A percentile compares a stretch with the other conserved stretches of the same genome.
phyloP scores from a whole-genome alignment of 2,113 vertebrate species.

The Ammodytes dubius region DNA sequence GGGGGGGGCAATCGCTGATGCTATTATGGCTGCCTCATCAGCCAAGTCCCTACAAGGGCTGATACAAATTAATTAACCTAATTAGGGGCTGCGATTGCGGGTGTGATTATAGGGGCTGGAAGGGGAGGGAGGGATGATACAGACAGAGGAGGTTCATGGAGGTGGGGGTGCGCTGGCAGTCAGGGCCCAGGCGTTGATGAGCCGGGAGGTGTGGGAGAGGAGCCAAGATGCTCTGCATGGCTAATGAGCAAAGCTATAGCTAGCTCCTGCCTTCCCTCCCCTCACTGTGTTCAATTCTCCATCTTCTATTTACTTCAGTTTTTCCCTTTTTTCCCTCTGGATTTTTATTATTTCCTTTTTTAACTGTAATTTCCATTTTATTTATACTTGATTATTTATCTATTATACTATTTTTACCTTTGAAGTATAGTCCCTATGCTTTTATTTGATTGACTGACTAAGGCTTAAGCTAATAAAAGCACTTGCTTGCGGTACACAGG shows the following conservation, averaged over 20 bases:
- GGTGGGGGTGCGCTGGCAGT: slow-evolving; percentile 93
- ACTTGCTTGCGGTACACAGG: slow-evolving; percentile 46
- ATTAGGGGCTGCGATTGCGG: slow-evolving; percentile 99
- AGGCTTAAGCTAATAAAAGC: background rate
- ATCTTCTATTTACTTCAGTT: slow-evolving; percentile 37
- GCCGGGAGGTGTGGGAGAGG: slow-evolving; percentile 95
- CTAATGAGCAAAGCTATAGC: slow-evolving; percentile 87
- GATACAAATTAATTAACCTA: slow-evolving; percentile 99
- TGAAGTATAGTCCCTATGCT: background rate
- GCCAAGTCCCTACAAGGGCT: slow-evolving; percentile 99
- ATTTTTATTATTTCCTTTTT: slow-evolving; percentile 11
- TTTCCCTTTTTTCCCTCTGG: background rate
- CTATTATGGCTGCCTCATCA: slow-evolving; percentile 99
- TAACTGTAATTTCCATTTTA: background rate
- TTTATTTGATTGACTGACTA: background rate
- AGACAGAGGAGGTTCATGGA: slow-evolving; percentile 85
- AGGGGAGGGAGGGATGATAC: slow-evolving; percentile 86
- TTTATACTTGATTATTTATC: too few relatives aligned
- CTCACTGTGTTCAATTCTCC: slow-evolving; percentile 45
- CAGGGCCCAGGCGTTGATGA: slow-evolving; percentile 94
- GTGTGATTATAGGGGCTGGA: slow-evolving; percentile 93
- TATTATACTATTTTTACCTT: too few relatives aligned
- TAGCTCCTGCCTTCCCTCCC: slow-evolving; percentile 38
- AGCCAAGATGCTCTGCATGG: slow-evolving; percentile 95
- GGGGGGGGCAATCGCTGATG: slow-evolving; percentile 87